Evolutionary conservation across 2,113 vertebrate species (phyloP), one percentile per base, ranked within the genome.

Genomic region (Hyla sarda): DNA sequence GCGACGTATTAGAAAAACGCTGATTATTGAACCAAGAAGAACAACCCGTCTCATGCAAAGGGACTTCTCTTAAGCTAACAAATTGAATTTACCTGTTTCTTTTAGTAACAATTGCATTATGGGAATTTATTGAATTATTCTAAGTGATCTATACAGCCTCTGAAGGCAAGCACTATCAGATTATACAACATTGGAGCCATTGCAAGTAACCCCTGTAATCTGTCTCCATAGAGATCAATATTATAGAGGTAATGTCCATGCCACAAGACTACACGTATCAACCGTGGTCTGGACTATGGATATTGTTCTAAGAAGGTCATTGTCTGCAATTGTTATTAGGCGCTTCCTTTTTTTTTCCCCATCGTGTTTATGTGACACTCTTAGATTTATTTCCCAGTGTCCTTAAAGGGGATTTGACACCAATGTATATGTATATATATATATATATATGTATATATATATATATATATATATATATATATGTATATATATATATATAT

Each of bases 71-170:
- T 41, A 60, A 13, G 77, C 56, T 25, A 34, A 25, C 77, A 80
- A 83, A 83, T 83, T 19, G 32, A 73, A 83, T 83, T 83, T 56
- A 83, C 50, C 32, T 74, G 45, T 74, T 72, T 71, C 69, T 83
- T 71, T 74, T 74, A 58, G 69, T 41, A 73, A 83, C 52, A 83
- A 74, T 73, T 23, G 50, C 69, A 74, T 83, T 83, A 83, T 25
- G 74, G 82, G 17, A 56, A 83, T 83, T 71, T 73, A 83, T 73
- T 83, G 32, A 41, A 37, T 83, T 34, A 71, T 73, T 17, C 82
- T 83, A 73, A 74, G 52, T 56, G 71, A 56, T 56, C 17, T 60
- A 83, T 73, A 58, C 34, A 74, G 52, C 30, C 9, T 78, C 37
- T 23, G 10, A 78, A 56, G 75, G 12, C 23, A n/a, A 60, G 54